Base-by-base conservation (phyloP, 2,888 invertebrate genomes). In the Phymatocera aterrima region DNA sequence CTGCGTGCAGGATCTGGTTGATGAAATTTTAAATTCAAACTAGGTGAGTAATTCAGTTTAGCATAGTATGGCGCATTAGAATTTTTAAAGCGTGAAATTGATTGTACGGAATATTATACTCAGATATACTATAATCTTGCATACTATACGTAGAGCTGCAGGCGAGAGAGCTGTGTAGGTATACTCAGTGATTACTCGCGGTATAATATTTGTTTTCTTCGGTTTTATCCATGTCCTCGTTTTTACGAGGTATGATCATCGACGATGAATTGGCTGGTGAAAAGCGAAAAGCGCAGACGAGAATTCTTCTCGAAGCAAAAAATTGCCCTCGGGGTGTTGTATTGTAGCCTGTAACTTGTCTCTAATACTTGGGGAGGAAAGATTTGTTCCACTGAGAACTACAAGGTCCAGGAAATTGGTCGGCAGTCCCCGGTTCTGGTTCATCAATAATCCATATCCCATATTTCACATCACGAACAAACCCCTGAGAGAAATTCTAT, bases 381-480 rank as follows among this genome's bases (percentile, higher is more conserved):
- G 28, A 57, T 57, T 57, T 57, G 2, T 3, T 57, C 3, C 28
- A 1, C 4, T 24, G 15, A 12, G n/a, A n/a, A 8, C 3, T 24
- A 57, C 15, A 57, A 57, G 28, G 57, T 4, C 28, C 57, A 57
- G 57, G 57, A 57, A 57, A 57, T 57, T 57, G 28, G 57, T 12
- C 28, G 57, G 57, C 28, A 28, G 28, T 57, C 28, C n/a, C 57
- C 15, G 57, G 28, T 28, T 15, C 57, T 24, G 28, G 57, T 57
- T 57, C 57, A 57, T 28, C 57, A 57, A 57, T 57, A 15, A 57
- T 28, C 28, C 28, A 5, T 57, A 57, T 57, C 28, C 28, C 28
- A 28, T 57, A 57, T 28, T 28, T 1, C 57, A 57, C 57, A 57
- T 57, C 57, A 57, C 5, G 5, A 15, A 12, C 57, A 21, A 57